Base-by-base conservation (phyloP, 2,113 vertebrate species). In the Osmerus eperlanus region DNA sequence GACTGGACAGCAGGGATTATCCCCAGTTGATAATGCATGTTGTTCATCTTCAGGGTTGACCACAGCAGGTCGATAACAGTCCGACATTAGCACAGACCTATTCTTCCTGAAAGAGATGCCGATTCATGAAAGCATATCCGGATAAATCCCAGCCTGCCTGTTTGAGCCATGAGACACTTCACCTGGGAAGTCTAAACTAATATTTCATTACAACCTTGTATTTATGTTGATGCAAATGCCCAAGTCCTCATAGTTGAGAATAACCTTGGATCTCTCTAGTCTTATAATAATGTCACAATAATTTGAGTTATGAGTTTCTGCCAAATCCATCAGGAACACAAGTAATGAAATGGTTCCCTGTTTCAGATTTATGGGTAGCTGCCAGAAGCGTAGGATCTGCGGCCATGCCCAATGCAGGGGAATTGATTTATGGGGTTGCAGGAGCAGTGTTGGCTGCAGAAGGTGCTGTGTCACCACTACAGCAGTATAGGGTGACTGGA, bases 391-490 rank as follows among this genome's bases (percentile, higher is more conserved):
- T 4, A 6, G 62, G 14, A 51, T 21, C 21, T n/a, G 5, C 32
- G 67, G 25, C 55, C 1, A 8, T 67, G 76, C 65, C 7, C 73
- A 76, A 73, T 84, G 81, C 83, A 51, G 85, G 70, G 68, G 32
- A 23, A 1, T 29, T 80, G 86, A 88, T 89, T 87, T 81, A 84
- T 86, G 80, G 73, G 63, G 41, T 65, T 71, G 87, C 84, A 78
- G 84, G 21, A 68, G 73, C 28, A 32, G 47, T 77, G 78, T 78
- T 88, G 81, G 83, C 81, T 0, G 65, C 67, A 84, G 74, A 88
- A 83, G 32, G 23, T 16, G 88, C 88, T 87, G 86, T 78, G 83
- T 89, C 89, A 89, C 74, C 56, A 61, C 69, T 19, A 60, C 58
- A 60, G 64, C 12, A 36, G 64, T 81, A 81, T 76, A 76, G 76